Conservation (phyloP, 2,113 vertebrate genomes). For the Corythaeola cristata region DNA sequence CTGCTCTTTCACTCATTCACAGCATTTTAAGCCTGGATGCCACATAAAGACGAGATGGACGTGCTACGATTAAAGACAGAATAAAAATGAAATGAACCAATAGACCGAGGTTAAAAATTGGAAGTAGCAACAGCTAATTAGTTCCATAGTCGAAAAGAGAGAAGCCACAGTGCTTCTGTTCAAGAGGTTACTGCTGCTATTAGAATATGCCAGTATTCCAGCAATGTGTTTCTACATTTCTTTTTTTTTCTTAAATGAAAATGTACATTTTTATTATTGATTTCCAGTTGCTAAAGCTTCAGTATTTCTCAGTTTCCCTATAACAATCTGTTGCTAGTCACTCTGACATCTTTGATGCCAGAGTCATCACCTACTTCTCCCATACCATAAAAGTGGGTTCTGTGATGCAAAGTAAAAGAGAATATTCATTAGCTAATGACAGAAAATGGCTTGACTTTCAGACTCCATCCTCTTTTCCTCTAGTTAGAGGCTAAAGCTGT, state of each 20-base stretch:
- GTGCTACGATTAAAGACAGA: slow-evolving; percentile 63
- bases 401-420: not conserved
- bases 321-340: not conserved
- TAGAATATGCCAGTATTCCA: not conserved
- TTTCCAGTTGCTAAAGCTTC: not conserved
- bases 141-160: slow-evolving; percentile 30
- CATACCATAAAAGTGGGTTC: not conserved
- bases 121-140: slow-evolving; percentile 63
- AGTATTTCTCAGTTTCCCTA: not conserved
- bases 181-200: not conserved
- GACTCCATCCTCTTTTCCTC: not conserved
- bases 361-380: not conserved
- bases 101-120: slow-evolving; percentile 55
- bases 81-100: slow-evolving; percentile 67
- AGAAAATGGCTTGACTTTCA: not conserved
- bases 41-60: slow-evolving; percentile 47
- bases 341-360: not conserved
- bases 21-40: slow-evolving; percentile 50
- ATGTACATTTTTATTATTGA: not conserved
- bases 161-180: slow-evolving; percentile 14
- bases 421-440: not conserved
- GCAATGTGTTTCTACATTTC: not conserved
- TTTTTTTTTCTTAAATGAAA: not conserved
- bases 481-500: not conserved
- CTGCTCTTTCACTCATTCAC: slow-evolving; percentile 49